phyloP scores from a whole-genome alignment of 1,140 invertebrate genomes.

The Laupala kohalensis region DNA sequence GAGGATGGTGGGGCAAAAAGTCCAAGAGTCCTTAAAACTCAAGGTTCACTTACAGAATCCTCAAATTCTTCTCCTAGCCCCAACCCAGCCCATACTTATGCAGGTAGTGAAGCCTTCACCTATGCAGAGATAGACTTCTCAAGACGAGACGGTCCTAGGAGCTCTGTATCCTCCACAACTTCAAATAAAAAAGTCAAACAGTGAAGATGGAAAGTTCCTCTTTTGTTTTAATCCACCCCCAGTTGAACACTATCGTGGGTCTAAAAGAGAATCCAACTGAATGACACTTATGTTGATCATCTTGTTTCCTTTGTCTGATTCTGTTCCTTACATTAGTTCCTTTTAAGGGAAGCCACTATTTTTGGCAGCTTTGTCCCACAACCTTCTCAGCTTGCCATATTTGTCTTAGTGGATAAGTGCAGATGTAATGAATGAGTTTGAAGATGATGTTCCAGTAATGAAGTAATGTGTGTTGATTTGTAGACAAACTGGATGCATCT shows the following conservation, averaged over 20 bases:
- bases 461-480: no score
- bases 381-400: not conserved
- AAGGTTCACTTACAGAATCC: constrained; percentile 18
- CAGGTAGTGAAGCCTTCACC: constrained; percentile 30
- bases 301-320: not conserved
- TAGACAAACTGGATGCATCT: no score
- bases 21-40: constrained; percentile 16
- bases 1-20: constrained; percentile 18
- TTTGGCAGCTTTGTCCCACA: not conserved
- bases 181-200: not conserved
- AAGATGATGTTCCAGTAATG: no score
- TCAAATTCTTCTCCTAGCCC: constrained; percentile 20
- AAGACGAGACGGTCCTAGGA: constrained; percentile 32
- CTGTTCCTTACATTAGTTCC: not conserved
- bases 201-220: not conserved
- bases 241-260: no score
- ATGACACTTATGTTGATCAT: not conserved
- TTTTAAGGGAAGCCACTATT: not conserved
- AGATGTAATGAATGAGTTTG: no score
- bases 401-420: no score
- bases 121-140: constrained; percentile 62
- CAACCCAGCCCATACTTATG: constrained; percentile 24
- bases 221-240: not conserved
- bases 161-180: not conserved
- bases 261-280: not conserved